These are phyloP conservation scores for Bombycilla garrulus DNA, from an alignment of 2,113 vertebrate species.

Conservation along the genomic window DNA sequence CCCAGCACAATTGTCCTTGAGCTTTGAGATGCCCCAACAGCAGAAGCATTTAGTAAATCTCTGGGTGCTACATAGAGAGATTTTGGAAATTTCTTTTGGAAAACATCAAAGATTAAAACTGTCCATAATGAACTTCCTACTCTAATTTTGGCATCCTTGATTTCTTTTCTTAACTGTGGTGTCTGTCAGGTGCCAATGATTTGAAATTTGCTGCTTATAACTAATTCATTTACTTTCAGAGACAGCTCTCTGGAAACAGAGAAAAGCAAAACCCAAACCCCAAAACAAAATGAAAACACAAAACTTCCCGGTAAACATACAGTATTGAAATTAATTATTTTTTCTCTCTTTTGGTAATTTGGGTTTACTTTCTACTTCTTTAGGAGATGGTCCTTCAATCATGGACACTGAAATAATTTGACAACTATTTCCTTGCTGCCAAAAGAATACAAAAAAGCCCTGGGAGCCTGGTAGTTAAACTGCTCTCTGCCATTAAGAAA, in stretches of 20 bases:
- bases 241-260: background rate
- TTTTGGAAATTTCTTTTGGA: background rate
- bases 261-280: background rate
- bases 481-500: background rate
- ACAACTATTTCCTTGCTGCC: background rate
- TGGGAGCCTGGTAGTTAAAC: background rate
- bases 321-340: background rate
- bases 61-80: background rate
- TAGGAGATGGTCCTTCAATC: background rate
- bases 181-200: background rate
- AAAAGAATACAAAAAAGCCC: background rate
- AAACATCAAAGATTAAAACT: background rate
- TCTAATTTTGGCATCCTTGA: background rate
- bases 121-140: background rate
- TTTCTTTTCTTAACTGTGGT: background rate
- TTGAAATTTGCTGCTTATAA: background rate
- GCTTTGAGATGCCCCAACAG: background rate
- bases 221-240: background rate
- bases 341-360: background rate
- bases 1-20: background rate
- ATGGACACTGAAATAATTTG: background rate
- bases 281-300: background rate
- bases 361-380: background rate
- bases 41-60: background rate
- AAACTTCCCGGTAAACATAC: background rate